These are phyloP conservation scores for Oryzias melastigma DNA, from an alignment of 2,113 vertebrate genomes.

Conservation along the genomic window DNA sequence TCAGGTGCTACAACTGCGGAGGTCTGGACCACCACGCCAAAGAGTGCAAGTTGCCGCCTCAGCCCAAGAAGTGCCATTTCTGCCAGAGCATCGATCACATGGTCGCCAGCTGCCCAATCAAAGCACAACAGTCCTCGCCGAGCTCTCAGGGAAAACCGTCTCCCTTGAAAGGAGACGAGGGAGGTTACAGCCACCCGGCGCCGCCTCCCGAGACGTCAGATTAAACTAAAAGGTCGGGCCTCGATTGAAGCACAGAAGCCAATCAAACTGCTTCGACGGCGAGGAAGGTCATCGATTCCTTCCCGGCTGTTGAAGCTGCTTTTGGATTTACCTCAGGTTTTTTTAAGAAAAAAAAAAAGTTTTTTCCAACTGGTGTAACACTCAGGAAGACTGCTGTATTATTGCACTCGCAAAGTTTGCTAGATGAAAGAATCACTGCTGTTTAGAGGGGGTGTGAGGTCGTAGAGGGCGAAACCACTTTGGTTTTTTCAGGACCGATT, in stretches of 20 bases:
- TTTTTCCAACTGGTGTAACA: constrained; percentile 58
- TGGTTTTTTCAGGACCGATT: constrained; percentile 27
- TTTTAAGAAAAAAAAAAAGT: constrained; percentile 66
- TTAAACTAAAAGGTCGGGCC: constrained; percentile 63
- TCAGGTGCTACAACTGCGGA: constrained; percentile 97
- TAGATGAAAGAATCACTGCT: constrained; percentile 54
- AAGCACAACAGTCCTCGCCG: constrained; percentile 86
- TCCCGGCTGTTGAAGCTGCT: constrained; percentile 66
- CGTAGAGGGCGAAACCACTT: constrained; percentile 31
- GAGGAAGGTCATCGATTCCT: constrained; percentile 40
- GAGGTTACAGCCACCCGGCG: constrained; percentile 73
- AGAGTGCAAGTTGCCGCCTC: constrained; percentile 95
- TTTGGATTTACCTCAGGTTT: constrained; percentile 80
- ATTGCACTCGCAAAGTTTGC: constrained; percentile 73
- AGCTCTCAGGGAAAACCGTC: constrained; percentile 87
- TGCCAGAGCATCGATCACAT: constrained; percentile 96
- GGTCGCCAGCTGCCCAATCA: constrained; percentile 91
- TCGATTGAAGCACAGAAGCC: constrained; percentile 63
- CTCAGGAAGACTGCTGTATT: constrained; percentile 72
- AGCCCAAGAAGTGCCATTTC: constrained; percentile 98
- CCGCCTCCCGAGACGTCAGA: constrained; percentile 79
- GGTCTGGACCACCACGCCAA: constrained; percentile 97
- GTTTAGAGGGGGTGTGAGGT: constrained; percentile 32
- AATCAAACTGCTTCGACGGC: constrained; percentile 71
- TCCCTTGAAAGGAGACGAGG: constrained; percentile 81